A percentile compares a stretch with the other conserved stretches of the same genome.
Evolutionary conservation across 2,888 invertebrate genomes (phyloP).

Genomic region (Celastrina argiolus): DNA sequence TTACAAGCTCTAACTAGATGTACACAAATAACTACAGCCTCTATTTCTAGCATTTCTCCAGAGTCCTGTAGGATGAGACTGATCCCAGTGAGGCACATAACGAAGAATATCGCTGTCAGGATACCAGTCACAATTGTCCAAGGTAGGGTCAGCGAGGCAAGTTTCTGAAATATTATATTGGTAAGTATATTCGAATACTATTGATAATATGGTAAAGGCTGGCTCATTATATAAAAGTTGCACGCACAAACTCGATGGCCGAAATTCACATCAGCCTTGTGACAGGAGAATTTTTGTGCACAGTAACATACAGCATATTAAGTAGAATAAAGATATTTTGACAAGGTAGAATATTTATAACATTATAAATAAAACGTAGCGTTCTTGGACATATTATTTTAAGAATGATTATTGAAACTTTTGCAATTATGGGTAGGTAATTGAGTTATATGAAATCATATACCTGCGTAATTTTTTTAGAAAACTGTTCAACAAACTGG

Average conservation of each 20-base stretch:
- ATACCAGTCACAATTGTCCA: slow-evolving; percentile 72
- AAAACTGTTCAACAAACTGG: not conserved
- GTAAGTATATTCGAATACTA: not conserved
- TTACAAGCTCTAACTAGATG: slow-evolving; percentile 59
- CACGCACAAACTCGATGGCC: not conserved
- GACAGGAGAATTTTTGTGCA: no score
- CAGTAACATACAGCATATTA: no score
- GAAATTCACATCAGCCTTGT: not conserved
- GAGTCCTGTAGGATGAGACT: slow-evolving; percentile 66
- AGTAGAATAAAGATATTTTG: no score
- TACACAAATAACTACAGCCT: slow-evolving; percentile 50
- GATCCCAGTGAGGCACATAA: slow-evolving; percentile 60
- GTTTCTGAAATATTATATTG: slow-evolving; percentile 45
- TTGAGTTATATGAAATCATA: no score
- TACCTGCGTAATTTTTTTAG: not conserved
- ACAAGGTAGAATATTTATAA: no score
- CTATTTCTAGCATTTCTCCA: slow-evolving; percentile 53
- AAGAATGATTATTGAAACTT: no score
- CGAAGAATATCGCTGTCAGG: slow-evolving; percentile 61
- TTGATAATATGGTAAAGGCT: no score
- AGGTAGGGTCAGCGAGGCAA: slow-evolving; percentile 61
- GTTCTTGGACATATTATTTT: no score
- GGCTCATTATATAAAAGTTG: not conserved
- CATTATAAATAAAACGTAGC: no score
- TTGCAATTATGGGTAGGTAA: no score